Percentiles rank a stretch among this genome's conserved stretches.
Evolutionary conservation across 2,888 invertebrate species (phyloP).

Genomic region (Agrotis exclamationis): DNA sequence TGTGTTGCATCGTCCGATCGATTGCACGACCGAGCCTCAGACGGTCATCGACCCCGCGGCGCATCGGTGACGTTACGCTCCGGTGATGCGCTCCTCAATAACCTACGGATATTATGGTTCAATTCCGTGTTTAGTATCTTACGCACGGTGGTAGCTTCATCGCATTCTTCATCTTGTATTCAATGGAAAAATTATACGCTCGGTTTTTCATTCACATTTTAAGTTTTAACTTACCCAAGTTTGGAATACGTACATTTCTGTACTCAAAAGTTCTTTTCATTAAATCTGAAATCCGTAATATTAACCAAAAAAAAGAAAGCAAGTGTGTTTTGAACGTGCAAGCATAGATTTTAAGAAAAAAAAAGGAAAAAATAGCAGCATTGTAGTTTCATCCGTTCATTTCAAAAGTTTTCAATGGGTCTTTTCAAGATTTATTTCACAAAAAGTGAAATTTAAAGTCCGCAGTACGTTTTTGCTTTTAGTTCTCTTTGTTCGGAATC

Average conservation of each 20-base stretch:
- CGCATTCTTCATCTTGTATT: conserved; percentile 66
- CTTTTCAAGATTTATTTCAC: conserved; percentile 53
- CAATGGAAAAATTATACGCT: conserved; percentile 37
- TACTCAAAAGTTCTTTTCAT: conserved; percentile 56
- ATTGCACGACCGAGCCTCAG: conserved; percentile 89
- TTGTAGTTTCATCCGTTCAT: conserved; percentile 62
- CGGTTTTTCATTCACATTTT: conserved; percentile 20
- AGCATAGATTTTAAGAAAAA: conserved; percentile 55
- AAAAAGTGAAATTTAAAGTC: conserved; percentile 67
- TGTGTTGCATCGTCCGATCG: conserved; percentile 90
- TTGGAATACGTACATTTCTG: no score
- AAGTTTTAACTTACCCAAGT: not conserved
- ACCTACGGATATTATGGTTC: conserved; percentile 82
- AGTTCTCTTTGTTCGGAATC: conserved; percentile 41
- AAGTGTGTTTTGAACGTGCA: conserved; percentile 77
- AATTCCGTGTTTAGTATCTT: conserved; percentile 75
- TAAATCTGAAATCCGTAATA: conserved; percentile 74
- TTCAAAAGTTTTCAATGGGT: conserved; percentile 51
- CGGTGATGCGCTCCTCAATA: conserved; percentile 89
- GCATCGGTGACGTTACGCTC: conserved; percentile 91
- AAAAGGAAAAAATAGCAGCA: conserved; percentile 70
- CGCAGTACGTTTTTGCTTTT: conserved; percentile 56
- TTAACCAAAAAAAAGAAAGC: conserved; percentile 71
- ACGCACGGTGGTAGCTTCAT: conserved; percentile 69
- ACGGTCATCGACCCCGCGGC: conserved; percentile 90